Evolutionary conservation across 2,888 invertebrate species (phyloP).

Genomic region (Caenorhabditis drosophilae): DNA sequence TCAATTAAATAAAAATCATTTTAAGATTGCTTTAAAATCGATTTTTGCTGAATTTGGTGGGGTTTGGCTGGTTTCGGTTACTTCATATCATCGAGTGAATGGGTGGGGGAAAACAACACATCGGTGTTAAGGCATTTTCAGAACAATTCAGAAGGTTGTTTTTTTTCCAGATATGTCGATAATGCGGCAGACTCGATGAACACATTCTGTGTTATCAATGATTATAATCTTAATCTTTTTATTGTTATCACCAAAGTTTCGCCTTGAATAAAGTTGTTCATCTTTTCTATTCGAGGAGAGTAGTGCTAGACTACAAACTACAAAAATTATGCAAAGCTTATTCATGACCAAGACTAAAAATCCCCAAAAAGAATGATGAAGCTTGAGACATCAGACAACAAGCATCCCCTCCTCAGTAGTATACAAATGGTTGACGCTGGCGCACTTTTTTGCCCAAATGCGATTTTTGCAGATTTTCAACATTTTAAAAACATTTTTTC

Average conservation of each 20-base stretch:
- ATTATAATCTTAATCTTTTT: constrained; percentile 1
- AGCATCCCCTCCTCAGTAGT: too few relatives aligned
- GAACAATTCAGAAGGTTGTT: background rate
- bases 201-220: constrained; percentile 9
- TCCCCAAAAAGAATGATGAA: too few relatives aligned
- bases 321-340: background rate
- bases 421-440: too few relatives aligned
- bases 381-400: too few relatives aligned
- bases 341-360: too few relatives aligned
- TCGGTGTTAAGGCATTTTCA: constrained; percentile 6
- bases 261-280: too few relatives aligned
- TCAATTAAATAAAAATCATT: background rate
- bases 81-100: constrained; percentile 29
- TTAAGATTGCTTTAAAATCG: constrained; percentile 15
- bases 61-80: constrained; percentile 29
- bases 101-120: too few relatives aligned
- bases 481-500: too few relatives aligned
- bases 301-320: too few relatives aligned
- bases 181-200: background rate
- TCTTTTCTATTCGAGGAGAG: too few relatives aligned
- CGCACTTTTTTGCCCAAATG: too few relatives aligned
- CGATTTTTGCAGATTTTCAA: too few relatives aligned
- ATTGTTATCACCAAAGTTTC: constrained; percentile 3
- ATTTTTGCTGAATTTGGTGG: constrained; percentile 17
- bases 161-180: constrained; percentile 4